Evolutionary conservation across 2,113 vertebrate species (phyloP).

Genomic region (Corythaixoides concolor): DNA sequence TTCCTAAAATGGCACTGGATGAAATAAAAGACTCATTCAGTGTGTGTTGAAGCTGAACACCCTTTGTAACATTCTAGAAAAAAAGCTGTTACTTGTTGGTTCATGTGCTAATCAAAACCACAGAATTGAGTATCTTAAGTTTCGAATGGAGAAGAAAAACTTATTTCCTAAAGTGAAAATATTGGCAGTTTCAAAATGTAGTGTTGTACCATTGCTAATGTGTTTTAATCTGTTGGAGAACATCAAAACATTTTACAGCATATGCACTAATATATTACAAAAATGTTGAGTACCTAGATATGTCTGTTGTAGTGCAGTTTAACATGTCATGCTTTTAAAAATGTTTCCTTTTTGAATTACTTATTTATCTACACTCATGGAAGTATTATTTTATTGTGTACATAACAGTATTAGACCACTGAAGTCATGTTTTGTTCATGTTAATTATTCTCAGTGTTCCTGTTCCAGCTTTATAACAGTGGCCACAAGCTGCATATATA

Average conservation of each 20-base stretch:
- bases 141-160: background rate
- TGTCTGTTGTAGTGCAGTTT: background rate
- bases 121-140: background rate
- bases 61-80: background rate
- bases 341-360: constrained; percentile 57
- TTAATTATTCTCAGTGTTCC: constrained; percentile 39
- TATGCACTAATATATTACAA: background rate
- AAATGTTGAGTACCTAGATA: background rate
- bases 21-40: background rate
- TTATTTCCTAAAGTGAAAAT: background rate
- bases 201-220: background rate
- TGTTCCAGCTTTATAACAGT: background rate
- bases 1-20: background rate
- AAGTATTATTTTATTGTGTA: constrained; percentile 83
- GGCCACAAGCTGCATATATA: background rate
- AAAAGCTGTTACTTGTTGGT: background rate
- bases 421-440: constrained; percentile 61
- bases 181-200: background rate
- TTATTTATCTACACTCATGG: constrained; percentile 70
- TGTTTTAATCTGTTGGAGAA: background rate
- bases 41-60: constrained; percentile 18
- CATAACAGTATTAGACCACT: constrained; percentile 83
- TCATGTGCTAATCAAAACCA: background rate
- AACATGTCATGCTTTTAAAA: constrained; percentile 41
- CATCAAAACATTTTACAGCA: background rate